A percentile compares a stretch with the other conserved stretches of the same genome.
These are phyloP conservation scores for Lepidotrigona ventralis DNA, from an alignment of 1,140 invertebrate genomes.

Conservation along the genomic window DNA sequence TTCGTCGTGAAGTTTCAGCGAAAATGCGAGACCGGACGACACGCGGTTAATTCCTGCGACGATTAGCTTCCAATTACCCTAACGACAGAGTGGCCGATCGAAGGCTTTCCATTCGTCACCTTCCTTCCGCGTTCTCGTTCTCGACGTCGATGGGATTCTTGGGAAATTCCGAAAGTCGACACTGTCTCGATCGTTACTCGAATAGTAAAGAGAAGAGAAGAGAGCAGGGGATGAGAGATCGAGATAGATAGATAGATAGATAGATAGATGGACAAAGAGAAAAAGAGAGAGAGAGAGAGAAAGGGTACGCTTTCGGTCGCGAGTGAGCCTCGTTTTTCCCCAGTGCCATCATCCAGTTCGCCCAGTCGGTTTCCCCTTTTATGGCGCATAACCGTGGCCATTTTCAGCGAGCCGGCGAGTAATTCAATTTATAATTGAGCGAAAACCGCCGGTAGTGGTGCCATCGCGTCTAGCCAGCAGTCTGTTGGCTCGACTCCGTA, in stretches of 20 bases:
- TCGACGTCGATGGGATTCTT: neutral
- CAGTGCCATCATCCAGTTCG: conserved; percentile 27
- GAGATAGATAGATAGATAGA: conserved; percentile 16
- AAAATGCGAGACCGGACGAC: neutral
- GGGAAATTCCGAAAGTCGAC: neutral
- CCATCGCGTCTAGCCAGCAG: conserved; percentile 72
- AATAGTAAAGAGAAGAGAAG: conserved; percentile 15
- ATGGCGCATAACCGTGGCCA: conserved; percentile 65
- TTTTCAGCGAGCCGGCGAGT: conserved; percentile 61
- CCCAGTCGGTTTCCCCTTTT: conserved; percentile 58
- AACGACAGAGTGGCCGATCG: neutral
- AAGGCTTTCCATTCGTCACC: neutral
- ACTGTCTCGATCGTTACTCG: conserved; percentile 1
- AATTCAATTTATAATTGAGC: conserved; percentile 71
- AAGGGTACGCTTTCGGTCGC: conserved; percentile 17
- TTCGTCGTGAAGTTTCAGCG: neutral
- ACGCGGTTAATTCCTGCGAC: neutral
- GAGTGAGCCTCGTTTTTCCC: conserved; percentile 2
- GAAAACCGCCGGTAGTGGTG: conserved; percentile 70
- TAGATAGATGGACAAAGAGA: neutral
- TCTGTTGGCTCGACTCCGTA: conserved; percentile 73
- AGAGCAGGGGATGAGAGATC: neutral
- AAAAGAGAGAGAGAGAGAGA: conserved; percentile 2
- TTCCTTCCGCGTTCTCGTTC: neutral
- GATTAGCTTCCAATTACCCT: conserved; percentile 31